Percentiles rank a stretch among this genome's conserved stretches.
Conservation (phyloP, 2,888 invertebrate genomes). For the Parochlus steinenii region DNA sequence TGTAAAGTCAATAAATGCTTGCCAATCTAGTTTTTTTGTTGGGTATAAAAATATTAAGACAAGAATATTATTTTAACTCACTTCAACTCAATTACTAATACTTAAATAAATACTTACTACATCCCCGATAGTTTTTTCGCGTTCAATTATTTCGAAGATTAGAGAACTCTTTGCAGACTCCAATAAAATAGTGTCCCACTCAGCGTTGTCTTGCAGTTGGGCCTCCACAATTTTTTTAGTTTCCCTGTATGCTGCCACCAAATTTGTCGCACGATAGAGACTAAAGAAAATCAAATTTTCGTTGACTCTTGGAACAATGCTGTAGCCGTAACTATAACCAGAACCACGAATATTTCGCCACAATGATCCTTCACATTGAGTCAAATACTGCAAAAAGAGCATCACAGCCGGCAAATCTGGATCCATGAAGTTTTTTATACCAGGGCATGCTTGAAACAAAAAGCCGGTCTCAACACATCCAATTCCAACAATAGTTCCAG, state of each 20-base stretch:
- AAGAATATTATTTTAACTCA: too few relatives aligned
- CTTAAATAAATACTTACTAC: too few relatives aligned
- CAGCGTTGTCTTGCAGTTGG: conserved; percentile 38
- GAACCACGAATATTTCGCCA: conserved; percentile 76
- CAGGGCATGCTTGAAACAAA: conserved; percentile 47
- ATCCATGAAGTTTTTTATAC: conserved; percentile 43
- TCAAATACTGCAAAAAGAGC: conserved; percentile 71
- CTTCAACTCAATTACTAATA: too few relatives aligned
- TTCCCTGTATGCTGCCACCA: conserved; percentile 62
- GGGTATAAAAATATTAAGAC: too few relatives aligned
- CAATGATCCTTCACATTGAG: conserved; percentile 50
- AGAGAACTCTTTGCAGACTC: conserved; percentile 73
- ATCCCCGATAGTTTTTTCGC: conserved; percentile 61
- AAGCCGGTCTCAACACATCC: conserved; percentile 69
- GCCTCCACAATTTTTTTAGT: conserved; percentile 54
- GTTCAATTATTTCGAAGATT: conserved; percentile 70
- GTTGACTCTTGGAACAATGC: conserved; percentile 41
- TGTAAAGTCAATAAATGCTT: too few relatives aligned
- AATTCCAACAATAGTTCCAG: conserved; percentile 56
- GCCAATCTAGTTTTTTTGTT: too few relatives aligned
- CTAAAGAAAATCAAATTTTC: conserved; percentile 56
- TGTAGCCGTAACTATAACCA: conserved; percentile 70
- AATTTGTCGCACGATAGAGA: conserved; percentile 61
- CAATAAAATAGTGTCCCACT: conserved; percentile 57
- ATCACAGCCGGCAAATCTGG: conserved; percentile 54